phyloP scores from a whole-genome alignment of 2,113 vertebrate species.

The Passer montanus region DNA sequence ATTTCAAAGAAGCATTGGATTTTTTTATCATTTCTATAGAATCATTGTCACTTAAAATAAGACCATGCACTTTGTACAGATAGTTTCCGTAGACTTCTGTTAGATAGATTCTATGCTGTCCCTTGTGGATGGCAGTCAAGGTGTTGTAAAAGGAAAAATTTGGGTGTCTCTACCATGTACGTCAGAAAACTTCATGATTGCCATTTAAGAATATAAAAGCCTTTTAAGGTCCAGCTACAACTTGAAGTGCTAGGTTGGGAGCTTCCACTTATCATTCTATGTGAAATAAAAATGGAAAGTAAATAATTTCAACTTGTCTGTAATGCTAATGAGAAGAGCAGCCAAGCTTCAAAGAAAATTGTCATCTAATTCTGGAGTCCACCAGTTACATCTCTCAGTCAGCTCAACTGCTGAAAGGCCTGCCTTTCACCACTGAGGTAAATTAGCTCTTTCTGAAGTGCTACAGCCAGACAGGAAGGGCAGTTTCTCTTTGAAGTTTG shows the following conservation, averaged over 20 bases:
- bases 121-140: neutral
- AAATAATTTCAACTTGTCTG: conserved; percentile 3
- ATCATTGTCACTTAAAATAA: neutral
- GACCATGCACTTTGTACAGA: neutral
- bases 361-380: conserved; percentile 11
- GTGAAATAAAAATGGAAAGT: neutral
- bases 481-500: conserved; percentile 61
- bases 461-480: conserved; percentile 28
- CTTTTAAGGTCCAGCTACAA: neutral
- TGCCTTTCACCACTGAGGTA: conserved; percentile 29
- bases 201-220: neutral
- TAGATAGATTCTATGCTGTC: neutral
- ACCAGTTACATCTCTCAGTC: conserved; percentile 9
- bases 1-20: neutral
- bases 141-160: neutral
- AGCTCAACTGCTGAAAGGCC: neutral
- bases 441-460: conserved; percentile 56
- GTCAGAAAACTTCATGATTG: neutral
- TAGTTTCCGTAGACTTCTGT: neutral
- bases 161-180: neutral
- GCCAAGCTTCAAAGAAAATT: conserved; percentile 57
- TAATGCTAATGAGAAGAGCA: conserved; percentile 39
- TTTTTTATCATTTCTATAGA: neutral
- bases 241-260: neutral
- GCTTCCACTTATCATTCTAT: neutral